Evolutionary conservation across 2,113 vertebrate species (phyloP).

Genomic region (Malurus alboscapulatus): DNA sequence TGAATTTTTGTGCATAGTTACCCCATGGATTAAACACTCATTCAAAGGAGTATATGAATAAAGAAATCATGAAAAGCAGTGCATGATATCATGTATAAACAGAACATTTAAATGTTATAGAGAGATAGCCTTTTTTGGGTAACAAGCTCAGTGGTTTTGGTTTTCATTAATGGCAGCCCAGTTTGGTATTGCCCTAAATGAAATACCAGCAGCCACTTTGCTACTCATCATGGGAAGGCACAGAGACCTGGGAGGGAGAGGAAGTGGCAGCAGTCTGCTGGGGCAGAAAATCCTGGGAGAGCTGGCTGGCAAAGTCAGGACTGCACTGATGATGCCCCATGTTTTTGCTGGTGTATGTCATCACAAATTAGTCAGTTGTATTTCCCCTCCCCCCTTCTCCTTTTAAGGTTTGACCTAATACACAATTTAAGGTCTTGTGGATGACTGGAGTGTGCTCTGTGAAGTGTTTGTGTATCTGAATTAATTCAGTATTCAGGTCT

Average conservation of each 20-base stretch:
- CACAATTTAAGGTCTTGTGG: not conserved
- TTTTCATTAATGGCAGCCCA: not conserved
- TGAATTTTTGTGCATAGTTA: not conserved
- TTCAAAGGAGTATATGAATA: not conserved
- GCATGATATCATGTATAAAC: not conserved
- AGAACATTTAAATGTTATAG: not conserved
- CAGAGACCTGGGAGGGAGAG: not conserved
- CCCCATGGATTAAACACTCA: not conserved
- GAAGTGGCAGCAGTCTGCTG: not conserved
- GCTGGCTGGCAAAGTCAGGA: not conserved
- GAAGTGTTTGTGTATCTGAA: not conserved
- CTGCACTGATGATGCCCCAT: not conserved
- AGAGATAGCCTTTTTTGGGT: not conserved
- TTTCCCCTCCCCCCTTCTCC: fast-evolving
- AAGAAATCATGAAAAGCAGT: not conserved
- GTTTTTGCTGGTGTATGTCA: not conserved
- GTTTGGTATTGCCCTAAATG: not conserved
- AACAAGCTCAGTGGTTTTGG: not conserved
- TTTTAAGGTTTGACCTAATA: not conserved
- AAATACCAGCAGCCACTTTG: not conserved
- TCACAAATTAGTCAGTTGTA: not conserved
- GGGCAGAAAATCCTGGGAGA: not conserved
- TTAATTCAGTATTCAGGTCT: not conserved
- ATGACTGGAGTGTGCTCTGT: not conserved
- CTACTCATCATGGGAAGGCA: not conserved